phyloP scores from a whole-genome alignment of 2,113 vertebrate genomes.

The Pao palembangensis region DNA sequence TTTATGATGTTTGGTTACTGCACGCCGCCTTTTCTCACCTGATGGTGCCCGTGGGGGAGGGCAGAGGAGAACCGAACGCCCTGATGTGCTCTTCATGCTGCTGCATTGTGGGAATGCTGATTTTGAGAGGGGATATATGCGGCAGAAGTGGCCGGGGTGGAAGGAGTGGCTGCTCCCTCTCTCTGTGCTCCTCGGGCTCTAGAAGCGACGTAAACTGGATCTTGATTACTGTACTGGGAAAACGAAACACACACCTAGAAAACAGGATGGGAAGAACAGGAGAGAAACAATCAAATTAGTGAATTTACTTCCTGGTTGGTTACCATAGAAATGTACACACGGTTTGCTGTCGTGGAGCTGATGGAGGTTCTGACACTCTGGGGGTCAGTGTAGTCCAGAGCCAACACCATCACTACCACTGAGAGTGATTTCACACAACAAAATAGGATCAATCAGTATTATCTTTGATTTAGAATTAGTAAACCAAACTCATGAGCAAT shows the following conservation, averaged over 20 bases:
- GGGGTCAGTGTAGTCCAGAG: too few relatives aligned
- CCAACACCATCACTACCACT: too few relatives aligned
- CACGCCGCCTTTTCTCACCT: conserved; percentile 73
- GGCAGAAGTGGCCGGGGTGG: conserved; percentile 86
- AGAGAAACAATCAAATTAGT: neutral
- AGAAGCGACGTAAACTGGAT: conserved; percentile 91
- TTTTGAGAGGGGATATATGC: conserved; percentile 95
- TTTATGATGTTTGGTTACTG: neutral
- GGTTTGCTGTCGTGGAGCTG: too few relatives aligned
- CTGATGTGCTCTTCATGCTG: conserved; percentile 88
- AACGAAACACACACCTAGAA: conserved; percentile 90
- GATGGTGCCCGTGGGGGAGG: conserved; percentile 95
- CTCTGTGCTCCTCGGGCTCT: conserved; percentile 78
- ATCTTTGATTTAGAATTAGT: too few relatives aligned
- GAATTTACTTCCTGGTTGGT: neutral
- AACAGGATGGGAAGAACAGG: neutral
- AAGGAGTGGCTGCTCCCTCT: conserved; percentile 81
- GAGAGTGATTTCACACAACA: too few relatives aligned
- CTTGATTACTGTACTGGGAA: conserved; percentile 96
- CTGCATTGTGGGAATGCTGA: conserved; percentile 85
- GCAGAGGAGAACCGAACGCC: conserved; percentile 85
- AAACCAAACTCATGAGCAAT: too few relatives aligned
- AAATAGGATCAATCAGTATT: too few relatives aligned
- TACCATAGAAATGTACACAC: too few relatives aligned
- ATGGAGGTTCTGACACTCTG: too few relatives aligned